Evolutionary conservation across 1,140 invertebrate genomes (phyloP).

Genomic region (Papilio aristodemus): DNA sequence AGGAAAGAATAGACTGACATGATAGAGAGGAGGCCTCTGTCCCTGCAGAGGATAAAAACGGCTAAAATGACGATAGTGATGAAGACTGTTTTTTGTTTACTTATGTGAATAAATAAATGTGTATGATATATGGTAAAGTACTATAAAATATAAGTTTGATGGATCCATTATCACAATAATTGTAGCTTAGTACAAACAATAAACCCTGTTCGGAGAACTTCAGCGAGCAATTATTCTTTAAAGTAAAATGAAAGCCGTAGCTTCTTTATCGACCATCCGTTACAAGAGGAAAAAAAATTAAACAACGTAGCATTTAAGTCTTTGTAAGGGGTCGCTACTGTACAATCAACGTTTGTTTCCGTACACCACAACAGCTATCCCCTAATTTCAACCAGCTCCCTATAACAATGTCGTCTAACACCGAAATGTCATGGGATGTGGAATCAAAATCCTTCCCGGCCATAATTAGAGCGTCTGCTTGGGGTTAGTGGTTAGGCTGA

Average conservation of each 20-base stretch:
- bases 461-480: conserved; percentile 47
- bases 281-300: neutral
- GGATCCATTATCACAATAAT: no score
- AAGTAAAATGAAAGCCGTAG: neutral
- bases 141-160: no score
- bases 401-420: conserved; percentile 47
- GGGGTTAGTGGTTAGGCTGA: conserved; percentile 30
- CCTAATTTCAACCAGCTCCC: conserved; percentile 20
- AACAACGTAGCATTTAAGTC: neutral
- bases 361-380: conserved; percentile 30
- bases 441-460: conserved; percentile 52
- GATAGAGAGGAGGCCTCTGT: no score
- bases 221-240: neutral
- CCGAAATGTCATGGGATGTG: conserved; percentile 47
- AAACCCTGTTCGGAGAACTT: neutral
- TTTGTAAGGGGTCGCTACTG: neutral
- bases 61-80: no score
- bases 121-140: no score
- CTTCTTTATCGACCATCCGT: neutral
- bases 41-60: no score
- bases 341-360: conserved; percentile 1
- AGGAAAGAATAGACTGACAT: no score
- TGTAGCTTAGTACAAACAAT: no score
- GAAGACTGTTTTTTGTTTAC: no score
- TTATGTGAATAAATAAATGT: no score